Percentiles rank a stretch among this genome's conserved stretches.
phyloP scores from a whole-genome alignment of 2,888 invertebrate genomes.

The Deroplatys truncata region DNA sequence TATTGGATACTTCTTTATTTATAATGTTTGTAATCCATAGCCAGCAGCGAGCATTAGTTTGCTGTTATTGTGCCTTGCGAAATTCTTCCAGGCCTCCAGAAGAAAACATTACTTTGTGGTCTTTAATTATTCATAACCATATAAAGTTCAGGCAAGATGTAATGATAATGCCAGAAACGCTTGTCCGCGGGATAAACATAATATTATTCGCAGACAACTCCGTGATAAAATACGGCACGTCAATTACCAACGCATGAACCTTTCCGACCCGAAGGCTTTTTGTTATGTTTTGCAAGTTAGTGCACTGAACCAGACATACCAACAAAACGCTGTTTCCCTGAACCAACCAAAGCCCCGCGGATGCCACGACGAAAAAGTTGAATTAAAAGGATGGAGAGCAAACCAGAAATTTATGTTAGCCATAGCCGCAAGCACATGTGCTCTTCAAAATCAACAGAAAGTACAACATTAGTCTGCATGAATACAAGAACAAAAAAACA shows the following conservation, averaged over 20 bases:
- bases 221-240: not conserved
- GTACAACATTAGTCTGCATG: not conserved
- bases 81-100: no score
- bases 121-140: no score
- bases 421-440: not conserved
- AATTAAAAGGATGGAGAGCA: not conserved
- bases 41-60: no score
- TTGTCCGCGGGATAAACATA: not conserved
- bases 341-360: not conserved
- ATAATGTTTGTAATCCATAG: no score
- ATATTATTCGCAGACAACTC: not conserved
- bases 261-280: not conserved
- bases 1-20: no score
- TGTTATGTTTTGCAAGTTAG: not conserved
- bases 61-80: no score
- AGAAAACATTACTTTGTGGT: no score
- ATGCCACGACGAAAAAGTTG: not conserved
- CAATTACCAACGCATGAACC: not conserved
- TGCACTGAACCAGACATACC: not conserved
- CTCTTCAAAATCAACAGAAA: not conserved
- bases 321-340: not conserved
- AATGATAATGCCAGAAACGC: not conserved
- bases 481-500: not conserved
- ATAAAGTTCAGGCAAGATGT: no score
- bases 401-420: not conserved